Conservation (phyloP, 2,113 vertebrate species). For the Procapra przewalskii region DNA sequence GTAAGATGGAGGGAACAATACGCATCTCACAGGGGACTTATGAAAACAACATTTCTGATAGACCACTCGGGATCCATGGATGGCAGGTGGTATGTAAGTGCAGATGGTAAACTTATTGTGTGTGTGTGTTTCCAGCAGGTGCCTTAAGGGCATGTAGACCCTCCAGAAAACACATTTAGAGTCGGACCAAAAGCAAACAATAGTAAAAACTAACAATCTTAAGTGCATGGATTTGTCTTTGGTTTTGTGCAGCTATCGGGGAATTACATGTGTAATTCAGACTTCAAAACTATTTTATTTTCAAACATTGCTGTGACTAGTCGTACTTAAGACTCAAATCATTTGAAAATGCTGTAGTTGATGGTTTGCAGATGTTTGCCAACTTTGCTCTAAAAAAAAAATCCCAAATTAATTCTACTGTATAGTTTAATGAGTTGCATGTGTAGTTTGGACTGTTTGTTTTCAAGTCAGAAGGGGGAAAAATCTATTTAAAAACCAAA, state of each 20-base stretch:
- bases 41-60: neutral
- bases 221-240: neutral
- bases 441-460: neutral
- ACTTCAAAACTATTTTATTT: neutral
- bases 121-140: conserved; percentile 5
- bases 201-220: neutral
- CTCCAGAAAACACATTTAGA: neutral
- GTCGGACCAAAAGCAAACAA: neutral
- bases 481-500: neutral
- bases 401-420: neutral
- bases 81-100: conserved; percentile 66
- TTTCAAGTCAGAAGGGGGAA: neutral
- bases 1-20: conserved; percentile 19
- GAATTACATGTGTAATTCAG: neutral
- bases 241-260: neutral
- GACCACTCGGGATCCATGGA: conserved; percentile 51
- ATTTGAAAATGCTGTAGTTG: neutral
- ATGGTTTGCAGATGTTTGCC: neutral
- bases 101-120: neutral
- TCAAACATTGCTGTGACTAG: neutral
- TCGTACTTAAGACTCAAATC: neutral
- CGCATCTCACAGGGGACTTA: neutral
- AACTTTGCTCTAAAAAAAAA: neutral
- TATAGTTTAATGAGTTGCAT: neutral
- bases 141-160: neutral